Evolutionary conservation across 2,888 invertebrate genomes (phyloP), one percentile per base, ranked within the genome.

Genomic region (Syrista parreyssii): DNA sequence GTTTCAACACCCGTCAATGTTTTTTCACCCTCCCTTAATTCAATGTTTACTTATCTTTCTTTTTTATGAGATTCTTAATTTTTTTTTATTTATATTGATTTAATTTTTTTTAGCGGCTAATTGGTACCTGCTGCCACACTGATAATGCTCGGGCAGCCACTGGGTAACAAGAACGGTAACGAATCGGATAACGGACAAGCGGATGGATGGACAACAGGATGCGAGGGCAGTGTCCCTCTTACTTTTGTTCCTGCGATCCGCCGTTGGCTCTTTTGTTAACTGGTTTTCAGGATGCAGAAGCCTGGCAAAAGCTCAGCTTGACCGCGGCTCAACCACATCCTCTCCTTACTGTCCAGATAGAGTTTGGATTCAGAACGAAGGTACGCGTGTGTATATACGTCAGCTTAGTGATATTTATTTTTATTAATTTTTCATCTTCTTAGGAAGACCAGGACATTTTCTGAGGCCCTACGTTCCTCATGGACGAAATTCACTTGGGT

Each of bases 271-370:
- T 80, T 76, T 75, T 73, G 71, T 75, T 78, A 72, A 75, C 75
- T 84, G 79, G 84, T 82, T 86, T 86, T 88, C 87, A 90, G 90
- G 90, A 89, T 89, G 88, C 89, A 88, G 91, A 91, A 91, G 88
- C 90, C 91, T 83, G 85, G 89, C 89, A 91, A 91, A 89, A 89
- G 89, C 90, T 89, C 87, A 86, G 89, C 89, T 89, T 88, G 88
- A 87, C 86, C 87, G 78, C 82, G 83, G 89, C 89, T 90, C 90
- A 88, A 91, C 91, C 91, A 91, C 91, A 91, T 91, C 91, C 91
- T 88, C 84, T 82, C 83, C 77, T 80, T 80, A 79, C 79, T 77
- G 75, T 78, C 77, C 55, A 55, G 23, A 9, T 55, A 23, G 9
- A 23, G 2, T 55, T 55, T 55, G 2, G 55, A 9, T 2, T 55